These are phyloP conservation scores for Acanthaster planci DNA, from an alignment of 35 echinoderm and acorn worm species.

Conservation along the genomic window DNA sequence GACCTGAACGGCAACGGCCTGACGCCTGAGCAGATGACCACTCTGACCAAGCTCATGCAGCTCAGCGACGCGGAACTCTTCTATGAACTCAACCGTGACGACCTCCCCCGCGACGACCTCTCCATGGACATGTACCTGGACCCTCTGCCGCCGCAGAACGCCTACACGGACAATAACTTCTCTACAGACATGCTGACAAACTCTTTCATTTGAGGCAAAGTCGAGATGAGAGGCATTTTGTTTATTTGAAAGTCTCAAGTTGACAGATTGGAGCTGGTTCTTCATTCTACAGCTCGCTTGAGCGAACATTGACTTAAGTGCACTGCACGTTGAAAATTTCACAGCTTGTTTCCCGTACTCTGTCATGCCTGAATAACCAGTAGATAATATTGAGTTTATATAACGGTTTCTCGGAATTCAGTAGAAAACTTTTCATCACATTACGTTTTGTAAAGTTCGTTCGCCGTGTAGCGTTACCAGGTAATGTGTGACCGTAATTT, in stretches of 20 bases:
- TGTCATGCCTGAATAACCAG: no score
- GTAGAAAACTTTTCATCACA: no score
- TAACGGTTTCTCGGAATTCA: no score
- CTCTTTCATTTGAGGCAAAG: not conserved
- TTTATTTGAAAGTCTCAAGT: no score
- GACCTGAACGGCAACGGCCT: not conserved
- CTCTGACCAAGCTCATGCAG: not conserved
- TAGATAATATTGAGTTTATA: no score
- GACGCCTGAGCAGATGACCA: not conserved
- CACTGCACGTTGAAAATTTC: not conserved
- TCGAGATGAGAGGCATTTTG: not conserved
- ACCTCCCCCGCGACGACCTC: not conserved
- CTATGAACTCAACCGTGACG: conserved; percentile 9
- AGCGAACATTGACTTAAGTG: not conserved
- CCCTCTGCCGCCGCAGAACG: not conserved
- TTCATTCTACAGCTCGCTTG: not conserved
- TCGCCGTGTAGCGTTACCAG: no score
- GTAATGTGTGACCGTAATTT: no score
- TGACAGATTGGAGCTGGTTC: not conserved
- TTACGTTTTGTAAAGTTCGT: no score
- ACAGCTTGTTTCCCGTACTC: no score
- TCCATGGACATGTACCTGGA: conserved; percentile 23
- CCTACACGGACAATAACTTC: conserved; percentile 14
- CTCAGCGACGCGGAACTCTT: not conserved
- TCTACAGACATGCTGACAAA: conserved; percentile 6